Percentiles rank a stretch among this genome's conserved stretches.
Evolutionary conservation across 2,113 vertebrate species (phyloP).

Genomic region (Australoheros scitulus): DNA sequence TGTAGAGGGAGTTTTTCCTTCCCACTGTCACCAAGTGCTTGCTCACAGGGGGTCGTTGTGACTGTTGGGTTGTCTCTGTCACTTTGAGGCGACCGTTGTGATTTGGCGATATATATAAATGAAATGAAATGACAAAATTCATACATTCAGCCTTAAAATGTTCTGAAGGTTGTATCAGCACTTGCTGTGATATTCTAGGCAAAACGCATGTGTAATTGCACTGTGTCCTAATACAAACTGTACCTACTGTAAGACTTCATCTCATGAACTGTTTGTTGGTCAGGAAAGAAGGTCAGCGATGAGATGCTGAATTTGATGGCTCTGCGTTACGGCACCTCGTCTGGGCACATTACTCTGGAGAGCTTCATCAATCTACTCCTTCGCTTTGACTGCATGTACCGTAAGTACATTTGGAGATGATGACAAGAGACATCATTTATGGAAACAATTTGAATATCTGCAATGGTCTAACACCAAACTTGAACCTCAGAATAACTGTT

Average conservation of each 20-base stretch:
- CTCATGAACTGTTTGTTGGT: background rate
- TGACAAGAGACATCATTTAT: background rate
- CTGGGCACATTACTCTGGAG: conserved; percentile 70
- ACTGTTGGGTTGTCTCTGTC: too few species aligned
- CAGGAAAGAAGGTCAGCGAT: conserved; percentile 65
- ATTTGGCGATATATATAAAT: too few species aligned
- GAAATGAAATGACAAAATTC: background rate
- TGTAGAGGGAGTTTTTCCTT: too few species aligned
- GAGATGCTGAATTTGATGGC: conserved; percentile 70
- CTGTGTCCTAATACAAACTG: background rate
- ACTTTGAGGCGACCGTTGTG: too few species aligned
- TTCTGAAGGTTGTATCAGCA: background rate
- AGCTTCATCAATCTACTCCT: conserved; percentile 74
- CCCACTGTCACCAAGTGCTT: too few species aligned
- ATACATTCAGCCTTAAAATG: background rate
- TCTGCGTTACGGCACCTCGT: conserved; percentile 67
- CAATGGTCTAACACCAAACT: background rate
- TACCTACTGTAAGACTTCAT: background rate
- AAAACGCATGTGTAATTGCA: background rate
- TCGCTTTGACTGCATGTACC: conserved; percentile 71
- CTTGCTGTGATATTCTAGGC: background rate
- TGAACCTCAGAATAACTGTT: background rate
- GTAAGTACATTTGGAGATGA: conserved; percentile 61
- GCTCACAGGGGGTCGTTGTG: too few species aligned
- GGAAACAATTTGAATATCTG: background rate